phyloP scores from a whole-genome alignment of 1,140 invertebrate genomes.

The Sarcophaga peregrina region DNA sequence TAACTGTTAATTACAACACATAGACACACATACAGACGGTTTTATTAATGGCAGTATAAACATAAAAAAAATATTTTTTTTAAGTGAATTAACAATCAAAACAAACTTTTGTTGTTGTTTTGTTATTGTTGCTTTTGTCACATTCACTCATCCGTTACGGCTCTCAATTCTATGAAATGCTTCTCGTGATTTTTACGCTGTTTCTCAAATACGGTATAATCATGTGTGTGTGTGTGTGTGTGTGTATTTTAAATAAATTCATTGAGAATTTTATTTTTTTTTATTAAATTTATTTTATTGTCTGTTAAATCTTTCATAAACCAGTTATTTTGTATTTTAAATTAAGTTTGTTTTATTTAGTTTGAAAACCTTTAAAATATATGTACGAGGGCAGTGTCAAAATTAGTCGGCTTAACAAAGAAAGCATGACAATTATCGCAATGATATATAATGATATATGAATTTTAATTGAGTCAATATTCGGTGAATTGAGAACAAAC shows the following conservation, averaged over 20 bases:
- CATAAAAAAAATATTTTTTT: background rate
- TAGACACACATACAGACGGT: background rate
- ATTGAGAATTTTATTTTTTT: background rate
- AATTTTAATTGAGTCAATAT: too few species aligned
- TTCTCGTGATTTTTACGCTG: too few species aligned
- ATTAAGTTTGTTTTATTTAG: too few species aligned
- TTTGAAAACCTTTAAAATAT: too few species aligned
- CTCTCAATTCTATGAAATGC: background rate
- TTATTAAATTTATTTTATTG: background rate
- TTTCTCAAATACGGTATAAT: too few species aligned
- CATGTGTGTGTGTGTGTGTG: background rate
- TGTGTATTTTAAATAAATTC: background rate
- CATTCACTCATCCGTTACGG: background rate
- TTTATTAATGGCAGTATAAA: slow-evolving; percentile 1
- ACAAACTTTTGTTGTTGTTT: background rate
- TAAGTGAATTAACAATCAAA: slow-evolving; percentile 2
- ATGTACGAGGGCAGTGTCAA: too few species aligned
- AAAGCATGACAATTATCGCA: too few species aligned
- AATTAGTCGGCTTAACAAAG: too few species aligned
- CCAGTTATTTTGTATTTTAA: too few species aligned
- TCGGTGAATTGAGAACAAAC: too few species aligned
- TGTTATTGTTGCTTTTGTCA: background rate
- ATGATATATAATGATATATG: too few species aligned
- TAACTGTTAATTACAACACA: background rate
- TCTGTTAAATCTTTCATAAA: background rate